Evolutionary conservation across 2,113 vertebrate species (phyloP), one percentile per base, ranked within the genome.

Genomic region (Myrmecophaga tridactyla): DNA sequence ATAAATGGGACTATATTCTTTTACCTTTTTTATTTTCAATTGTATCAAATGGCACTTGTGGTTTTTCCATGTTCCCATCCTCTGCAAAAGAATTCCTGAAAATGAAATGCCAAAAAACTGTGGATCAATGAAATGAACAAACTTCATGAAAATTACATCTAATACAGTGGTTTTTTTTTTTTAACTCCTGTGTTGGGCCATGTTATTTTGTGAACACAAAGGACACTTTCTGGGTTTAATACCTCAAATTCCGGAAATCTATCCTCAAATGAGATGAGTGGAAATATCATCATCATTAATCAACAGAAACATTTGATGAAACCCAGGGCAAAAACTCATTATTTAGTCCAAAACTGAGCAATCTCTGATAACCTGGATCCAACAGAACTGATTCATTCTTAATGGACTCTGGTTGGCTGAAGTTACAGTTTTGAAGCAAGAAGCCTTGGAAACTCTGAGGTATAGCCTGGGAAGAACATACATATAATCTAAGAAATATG

Each of bases 11-110:
- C 73, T 43, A 36, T 89, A 12, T 58, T 31, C 85, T 87, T 95
- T 97, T 98, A 98, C 98, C 98, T 97, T 98, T 92, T 85, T 90
- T 90, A 75, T 93, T 97, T 97, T 97, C 97, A 41, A 11, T 89
- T 86, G 94, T 86, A 48, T 95, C 53, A 58, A 95, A 97, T 90
- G 80, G 88, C 73, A 89, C 12, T 4, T 86, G 97, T 53, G 96
- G 86, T 81, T 98, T 98, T 87, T 89, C 53, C 78, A 51, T 62
- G 53, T 31, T 96, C 5, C 0, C 56, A 65, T 95, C 96, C 87
- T 97, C 96, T 89, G 93, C 25, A 77, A 96, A 98, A 95, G 84
- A 90, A 96, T 95, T 96, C 98, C 98, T 98, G 97, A 67, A 86
- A 97, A 98, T 86, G 60, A 78, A 98, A 98, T n/a, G 96, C 41